A percentile compares a stretch with the other conserved stretches of the same genome.
These are phyloP conservation scores for Ctenodactylus gundi DNA, from an alignment of 2,113 vertebrate genomes.

Conservation along the genomic window DNA sequence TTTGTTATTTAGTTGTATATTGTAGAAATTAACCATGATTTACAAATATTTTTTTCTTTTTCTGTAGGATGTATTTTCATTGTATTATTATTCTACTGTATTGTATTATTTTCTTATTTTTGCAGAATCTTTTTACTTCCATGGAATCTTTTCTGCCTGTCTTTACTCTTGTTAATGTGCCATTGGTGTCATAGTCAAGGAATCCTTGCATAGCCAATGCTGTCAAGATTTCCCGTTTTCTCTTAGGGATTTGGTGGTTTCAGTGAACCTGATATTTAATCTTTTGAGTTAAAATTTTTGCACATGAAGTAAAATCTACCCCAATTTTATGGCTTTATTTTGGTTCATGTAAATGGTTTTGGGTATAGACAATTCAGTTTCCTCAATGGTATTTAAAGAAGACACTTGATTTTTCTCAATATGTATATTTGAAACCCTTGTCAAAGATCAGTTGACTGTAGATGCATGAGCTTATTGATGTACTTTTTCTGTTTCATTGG, in stretches of 20 bases:
- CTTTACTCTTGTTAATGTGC: background rate
- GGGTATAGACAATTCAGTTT: background rate
- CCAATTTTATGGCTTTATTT: background rate
- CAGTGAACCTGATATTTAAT: background rate
- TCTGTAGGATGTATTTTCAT: background rate
- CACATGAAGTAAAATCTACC: background rate
- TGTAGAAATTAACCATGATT: background rate
- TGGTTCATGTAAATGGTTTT: background rate
- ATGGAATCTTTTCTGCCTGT: background rate
- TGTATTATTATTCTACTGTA: too few species aligned
- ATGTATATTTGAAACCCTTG: background rate
- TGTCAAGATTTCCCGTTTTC: too few species aligned
- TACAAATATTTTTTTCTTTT: background rate
- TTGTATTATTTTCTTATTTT: background rate
- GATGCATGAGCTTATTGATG: background rate
- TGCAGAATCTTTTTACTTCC: background rate
- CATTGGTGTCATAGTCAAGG: background rate
- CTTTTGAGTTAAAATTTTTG: background rate
- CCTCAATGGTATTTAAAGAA: background rate
- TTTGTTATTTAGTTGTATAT: background rate
- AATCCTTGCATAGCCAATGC: background rate
- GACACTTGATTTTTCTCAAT: background rate
- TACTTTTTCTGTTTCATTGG: background rate
- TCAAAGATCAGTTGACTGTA: background rate
- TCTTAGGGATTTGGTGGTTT: background rate